Evolutionary conservation across 2,113 vertebrate genomes (phyloP).

Genomic region (Nymphicus hollandicus): DNA sequence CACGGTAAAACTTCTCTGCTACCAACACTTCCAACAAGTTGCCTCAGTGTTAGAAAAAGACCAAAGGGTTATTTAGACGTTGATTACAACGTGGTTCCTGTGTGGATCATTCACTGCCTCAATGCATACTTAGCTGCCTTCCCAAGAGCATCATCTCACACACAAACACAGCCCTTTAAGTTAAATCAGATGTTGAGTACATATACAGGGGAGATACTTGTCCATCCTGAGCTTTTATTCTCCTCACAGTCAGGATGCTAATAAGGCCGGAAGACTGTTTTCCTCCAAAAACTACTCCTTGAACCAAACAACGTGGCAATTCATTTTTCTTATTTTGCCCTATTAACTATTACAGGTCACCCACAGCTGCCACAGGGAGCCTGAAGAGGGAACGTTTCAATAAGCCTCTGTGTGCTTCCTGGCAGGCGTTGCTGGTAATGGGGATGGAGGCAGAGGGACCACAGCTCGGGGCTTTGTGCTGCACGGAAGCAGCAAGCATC

Average conservation of each 20-base stretch:
- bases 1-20: not conserved
- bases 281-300: not conserved
- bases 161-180: not conserved
- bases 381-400: not conserved
- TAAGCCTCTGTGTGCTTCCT: not conserved
- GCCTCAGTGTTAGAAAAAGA: not conserved
- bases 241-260: not conserved
- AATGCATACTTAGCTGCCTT: not conserved
- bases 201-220: conserved; percentile 15
- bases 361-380: conserved; percentile 18
- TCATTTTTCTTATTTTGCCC: conserved; percentile 7
- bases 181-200: not conserved
- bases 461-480: not conserved
- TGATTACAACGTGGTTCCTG: not conserved
- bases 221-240: conserved; percentile 11
- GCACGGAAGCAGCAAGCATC: rapidly evolving
- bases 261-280: conserved; percentile 33
- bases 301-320: not conserved
- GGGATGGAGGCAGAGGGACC: not conserved
- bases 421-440: not conserved
- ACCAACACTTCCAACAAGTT: not conserved
- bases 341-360: conserved; percentile 6
- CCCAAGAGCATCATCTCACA: not conserved
- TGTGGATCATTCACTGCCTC: not conserved
- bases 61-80: not conserved